Base-by-base conservation (phyloP, 1,140 invertebrate species). In the Bombus picipes region DNA sequence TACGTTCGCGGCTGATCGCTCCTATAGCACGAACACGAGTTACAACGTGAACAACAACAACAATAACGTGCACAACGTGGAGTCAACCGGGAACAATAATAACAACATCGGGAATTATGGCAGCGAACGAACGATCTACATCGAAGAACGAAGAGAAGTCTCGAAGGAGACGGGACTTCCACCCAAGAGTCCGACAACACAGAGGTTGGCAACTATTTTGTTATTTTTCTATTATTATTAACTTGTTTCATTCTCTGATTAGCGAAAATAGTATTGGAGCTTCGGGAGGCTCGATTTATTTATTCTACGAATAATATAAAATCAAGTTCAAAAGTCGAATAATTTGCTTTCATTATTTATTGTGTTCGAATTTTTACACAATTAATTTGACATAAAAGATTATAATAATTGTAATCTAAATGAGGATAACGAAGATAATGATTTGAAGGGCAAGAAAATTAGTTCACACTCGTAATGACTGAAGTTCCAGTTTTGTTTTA, bases 131-230 rank as follows among this genome's bases (percentile, higher is more conserved):
- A 91, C 93, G 85, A 92, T 94, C 80, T 95, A 92, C 75, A 94
- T 94, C 74, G 95, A 95, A 81, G 94, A 96, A 94, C 92, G 94
- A 83, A 92, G 94, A 86, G 94, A 95, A 94, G 92, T 93, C 94
- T 89, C 95, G 95, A 90, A 96, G 95, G 92, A 96, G 95, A 94
- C 96, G 95, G 94, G 95, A 93, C 95, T 97, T 88, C 97, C 96
- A 88, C 97, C 96, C 89, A 97, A 97, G 95, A 97, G 97, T 96
- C 97, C 97, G 93, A 97, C 97, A 94, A 96, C 96, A 94, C 96
- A 96, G 93, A 96, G 97, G 97, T 97, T 93, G 95, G 95, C 73
- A 0, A n/a, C 1, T 12, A 34, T 39, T 39, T 57, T 6, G 13
- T 22, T 47, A 9, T 1, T 53, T 25, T 5, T 22, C 4, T 3